phyloP scores from a whole-genome alignment of 1,140 invertebrate species.

The Anoplophora glabripennis region DNA sequence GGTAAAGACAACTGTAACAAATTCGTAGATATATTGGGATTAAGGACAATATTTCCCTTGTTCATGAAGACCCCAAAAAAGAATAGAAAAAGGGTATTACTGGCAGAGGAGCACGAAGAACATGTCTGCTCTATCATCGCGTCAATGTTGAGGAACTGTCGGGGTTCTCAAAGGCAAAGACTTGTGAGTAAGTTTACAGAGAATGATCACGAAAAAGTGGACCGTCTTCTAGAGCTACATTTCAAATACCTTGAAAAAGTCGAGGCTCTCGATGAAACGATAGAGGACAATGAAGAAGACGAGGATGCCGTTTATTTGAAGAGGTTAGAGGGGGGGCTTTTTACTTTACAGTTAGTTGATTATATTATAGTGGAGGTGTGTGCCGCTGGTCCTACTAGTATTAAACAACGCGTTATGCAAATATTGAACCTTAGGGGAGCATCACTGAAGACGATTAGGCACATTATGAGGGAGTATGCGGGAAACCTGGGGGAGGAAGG shows the following conservation, averaged over 20 bases:
- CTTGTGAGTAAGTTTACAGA: constrained; percentile 95
- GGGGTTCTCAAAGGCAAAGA: constrained; percentile 83
- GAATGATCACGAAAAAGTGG: constrained; percentile 98
- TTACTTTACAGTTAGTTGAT: constrained; percentile 93
- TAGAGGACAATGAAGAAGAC: constrained; percentile 58
- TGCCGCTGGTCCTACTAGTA: constrained; percentile 66
- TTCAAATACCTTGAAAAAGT: constrained; percentile 97
- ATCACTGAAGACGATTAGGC: constrained; percentile 90
- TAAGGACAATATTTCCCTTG: constrained; percentile 94
- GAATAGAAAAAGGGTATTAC: constrained; percentile 68
- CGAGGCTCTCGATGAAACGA: constrained; percentile 72
- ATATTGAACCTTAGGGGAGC: constrained; percentile 86
- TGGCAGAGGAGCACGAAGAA: constrained; percentile 91
- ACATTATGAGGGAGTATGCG: constrained; percentile 95
- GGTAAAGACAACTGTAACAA: constrained; percentile 88
- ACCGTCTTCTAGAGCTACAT: constrained; percentile 92
- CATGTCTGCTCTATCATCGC: constrained; percentile 94
- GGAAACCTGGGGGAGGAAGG: constrained; percentile 90
- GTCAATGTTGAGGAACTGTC: constrained; percentile 89
- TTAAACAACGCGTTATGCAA: constrained; percentile 86
- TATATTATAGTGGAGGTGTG: constrained; percentile 94
- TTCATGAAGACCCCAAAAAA: constrained; percentile 98
- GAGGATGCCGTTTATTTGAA: constrained; percentile 86
- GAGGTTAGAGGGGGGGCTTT: constrained; percentile 88
- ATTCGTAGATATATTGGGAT: constrained; percentile 96